Conservation (phyloP, 1,140 invertebrate genomes). For the Drosophila pruinosa region DNA sequence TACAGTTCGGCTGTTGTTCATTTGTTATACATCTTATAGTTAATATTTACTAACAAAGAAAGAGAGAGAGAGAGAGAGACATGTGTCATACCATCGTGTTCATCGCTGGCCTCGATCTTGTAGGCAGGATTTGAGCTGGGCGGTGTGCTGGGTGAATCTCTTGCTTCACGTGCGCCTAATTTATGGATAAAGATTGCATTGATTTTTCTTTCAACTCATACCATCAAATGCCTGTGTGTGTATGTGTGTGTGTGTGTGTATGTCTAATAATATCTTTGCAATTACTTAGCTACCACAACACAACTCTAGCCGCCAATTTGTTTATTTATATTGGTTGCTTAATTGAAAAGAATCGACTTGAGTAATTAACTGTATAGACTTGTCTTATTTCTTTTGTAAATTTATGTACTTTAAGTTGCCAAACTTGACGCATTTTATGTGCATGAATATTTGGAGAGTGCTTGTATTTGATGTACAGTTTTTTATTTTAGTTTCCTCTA, state of each 20-base stretch:
- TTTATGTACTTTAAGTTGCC: too few relatives aligned
- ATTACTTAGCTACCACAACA: background rate
- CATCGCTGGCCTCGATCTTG: conserved; percentile 78
- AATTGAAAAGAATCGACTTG: too few relatives aligned
- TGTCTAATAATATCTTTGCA: background rate
- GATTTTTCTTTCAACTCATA: background rate
- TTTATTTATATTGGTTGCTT: background rate
- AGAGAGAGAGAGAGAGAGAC: background rate
- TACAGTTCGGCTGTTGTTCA: conserved; percentile 34
- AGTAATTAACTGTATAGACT: too few relatives aligned
- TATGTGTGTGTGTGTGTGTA: background rate
- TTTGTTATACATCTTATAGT: conserved; percentile 5
- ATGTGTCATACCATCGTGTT: conserved; percentile 71
- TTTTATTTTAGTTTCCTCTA: too few relatives aligned
- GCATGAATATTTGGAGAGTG: too few relatives aligned
- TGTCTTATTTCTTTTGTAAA: too few relatives aligned
- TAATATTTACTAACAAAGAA: background rate
- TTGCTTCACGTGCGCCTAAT: conserved; percentile 73
- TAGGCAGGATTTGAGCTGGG: conserved; percentile 81
- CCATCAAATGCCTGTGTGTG: background rate
- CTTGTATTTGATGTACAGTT: too few relatives aligned
- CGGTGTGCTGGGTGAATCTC: conserved; percentile 80
- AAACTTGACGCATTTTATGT: too few relatives aligned
- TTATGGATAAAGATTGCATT: conserved; percentile 3
- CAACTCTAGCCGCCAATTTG: background rate